These are phyloP conservation scores for Muscicapa striata DNA, from an alignment of 2,797 vertebrate genomes.

Conservation along the genomic window DNA sequence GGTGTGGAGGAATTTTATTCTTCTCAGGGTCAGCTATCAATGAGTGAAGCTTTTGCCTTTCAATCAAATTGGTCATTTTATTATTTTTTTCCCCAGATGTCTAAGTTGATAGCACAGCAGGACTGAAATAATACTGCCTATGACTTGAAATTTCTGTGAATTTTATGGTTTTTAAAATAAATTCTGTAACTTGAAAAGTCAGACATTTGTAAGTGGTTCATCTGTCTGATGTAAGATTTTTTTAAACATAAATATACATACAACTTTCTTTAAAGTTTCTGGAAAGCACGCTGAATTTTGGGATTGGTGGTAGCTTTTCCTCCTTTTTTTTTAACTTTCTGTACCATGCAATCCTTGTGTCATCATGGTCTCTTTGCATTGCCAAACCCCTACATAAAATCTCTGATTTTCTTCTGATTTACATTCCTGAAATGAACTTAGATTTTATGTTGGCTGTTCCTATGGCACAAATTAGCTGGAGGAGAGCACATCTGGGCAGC, in stretches of 20 bases:
- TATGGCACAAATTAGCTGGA: background rate
- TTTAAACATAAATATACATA: background rate
- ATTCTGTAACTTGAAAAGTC: background rate
- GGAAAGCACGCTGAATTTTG: background rate
- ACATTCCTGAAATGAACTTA: background rate
- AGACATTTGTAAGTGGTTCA: background rate
- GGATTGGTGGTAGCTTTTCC: background rate
- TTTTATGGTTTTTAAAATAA: constrained; percentile 1
- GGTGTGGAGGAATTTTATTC: background rate
- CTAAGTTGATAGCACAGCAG: background rate
- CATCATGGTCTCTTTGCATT: background rate
- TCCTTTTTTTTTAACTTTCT: background rate
- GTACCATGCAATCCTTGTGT: background rate
- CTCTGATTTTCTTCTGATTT: background rate
- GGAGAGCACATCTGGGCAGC: background rate
- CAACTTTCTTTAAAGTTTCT: background rate
- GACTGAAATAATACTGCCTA: background rate
- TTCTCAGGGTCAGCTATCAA: background rate
- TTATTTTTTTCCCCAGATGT: background rate
- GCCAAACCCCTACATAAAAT: background rate
- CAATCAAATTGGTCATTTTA: background rate
- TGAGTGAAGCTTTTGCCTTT: background rate
- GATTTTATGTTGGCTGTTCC: background rate
- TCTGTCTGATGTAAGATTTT: background rate
- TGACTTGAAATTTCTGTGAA: background rate